A percentile compares a stretch with the other conserved stretches of the same genome.
Evolutionary conservation across 1,140 invertebrate species (phyloP).

Genomic region (Lanistes nyassanus): DNA sequence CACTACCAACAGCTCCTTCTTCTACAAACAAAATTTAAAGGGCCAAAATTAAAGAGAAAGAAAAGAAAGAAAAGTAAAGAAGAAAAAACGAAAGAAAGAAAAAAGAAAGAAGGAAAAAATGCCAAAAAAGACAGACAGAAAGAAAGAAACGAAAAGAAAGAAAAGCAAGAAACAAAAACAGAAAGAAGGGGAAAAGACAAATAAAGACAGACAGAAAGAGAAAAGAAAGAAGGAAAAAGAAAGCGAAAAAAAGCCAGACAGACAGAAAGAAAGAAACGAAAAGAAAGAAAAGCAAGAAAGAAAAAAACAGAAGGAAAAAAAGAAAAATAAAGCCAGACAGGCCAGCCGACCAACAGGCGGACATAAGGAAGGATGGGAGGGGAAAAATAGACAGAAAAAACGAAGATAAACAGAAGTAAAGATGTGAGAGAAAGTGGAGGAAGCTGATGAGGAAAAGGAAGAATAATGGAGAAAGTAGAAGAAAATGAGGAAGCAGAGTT

Average conservation of each 20-base stretch:
- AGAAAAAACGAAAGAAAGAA: not conserved
- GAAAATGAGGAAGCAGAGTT: too few relatives aligned
- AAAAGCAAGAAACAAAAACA: not conserved
- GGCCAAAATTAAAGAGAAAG: not conserved
- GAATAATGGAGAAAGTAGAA: too few relatives aligned
- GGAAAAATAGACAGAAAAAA: too few relatives aligned
- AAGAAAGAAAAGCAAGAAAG: not conserved
- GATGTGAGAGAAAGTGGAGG: too few relatives aligned
- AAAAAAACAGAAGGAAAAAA: not conserved
- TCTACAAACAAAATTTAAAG: not conserved
- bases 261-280: not conserved
- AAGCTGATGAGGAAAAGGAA: too few relatives aligned
- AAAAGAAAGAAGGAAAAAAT: not conserved
- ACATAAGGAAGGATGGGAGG: too few relatives aligned
- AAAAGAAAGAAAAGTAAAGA: constrained; percentile 1
- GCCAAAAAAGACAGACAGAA: not conserved
- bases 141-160: not conserved
- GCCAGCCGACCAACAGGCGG: not conserved
- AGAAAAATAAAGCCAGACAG: not conserved
- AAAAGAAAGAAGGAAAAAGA: not conserved
- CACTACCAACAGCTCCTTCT: too few relatives aligned
- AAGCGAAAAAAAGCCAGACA: not conserved
- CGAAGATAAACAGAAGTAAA: too few relatives aligned
- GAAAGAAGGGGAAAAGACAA: not conserved
- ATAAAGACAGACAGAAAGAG: not conserved